phyloP scores from a whole-genome alignment of 1,140 invertebrate species.

The Drosophila setifemur region DNA sequence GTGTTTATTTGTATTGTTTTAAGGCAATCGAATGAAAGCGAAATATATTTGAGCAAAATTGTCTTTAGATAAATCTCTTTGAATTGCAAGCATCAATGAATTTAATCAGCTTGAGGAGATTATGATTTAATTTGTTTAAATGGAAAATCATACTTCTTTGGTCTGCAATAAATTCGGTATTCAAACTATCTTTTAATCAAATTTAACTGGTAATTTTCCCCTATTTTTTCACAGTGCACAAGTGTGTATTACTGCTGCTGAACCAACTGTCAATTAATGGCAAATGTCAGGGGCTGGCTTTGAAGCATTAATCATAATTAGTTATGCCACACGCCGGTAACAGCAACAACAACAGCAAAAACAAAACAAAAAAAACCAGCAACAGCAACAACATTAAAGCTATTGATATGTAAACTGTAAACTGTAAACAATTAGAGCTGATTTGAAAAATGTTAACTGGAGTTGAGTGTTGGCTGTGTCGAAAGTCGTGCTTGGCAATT shows the following conservation, averaged over 20 bases:
- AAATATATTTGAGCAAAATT: too few species aligned
- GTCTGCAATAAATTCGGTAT: too few species aligned
- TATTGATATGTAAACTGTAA: conserved; percentile 77
- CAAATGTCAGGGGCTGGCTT: conserved; percentile 72
- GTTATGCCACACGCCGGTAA: conserved; percentile 72
- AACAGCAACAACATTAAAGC: background rate
- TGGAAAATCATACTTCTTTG: too few species aligned
- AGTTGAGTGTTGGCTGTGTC: conserved; percentile 34
- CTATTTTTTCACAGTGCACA: conserved; percentile 15
- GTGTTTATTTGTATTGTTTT: too few species aligned
- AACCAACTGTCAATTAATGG: conserved; percentile 65
- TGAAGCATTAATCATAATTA: conserved; percentile 75
- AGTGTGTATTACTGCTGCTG: conserved; percentile 15
- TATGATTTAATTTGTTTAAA: too few species aligned
- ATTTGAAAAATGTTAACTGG: conserved; percentile 54
- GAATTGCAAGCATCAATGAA: too few species aligned
- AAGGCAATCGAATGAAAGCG: too few species aligned
- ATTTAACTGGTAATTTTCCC: background rate
- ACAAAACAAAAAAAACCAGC: too few species aligned
- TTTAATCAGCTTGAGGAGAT: too few species aligned
- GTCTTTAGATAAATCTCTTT: too few species aligned
- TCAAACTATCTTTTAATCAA: too few species aligned
- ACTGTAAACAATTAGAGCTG: conserved; percentile 75
- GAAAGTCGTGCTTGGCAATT: conserved; percentile 72
- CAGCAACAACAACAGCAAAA: conserved; percentile 16